These are phyloP conservation scores for Amphibalanus amphitrite DNA, from an alignment of 1,140 invertebrate genomes.

Conservation along the genomic window DNA sequence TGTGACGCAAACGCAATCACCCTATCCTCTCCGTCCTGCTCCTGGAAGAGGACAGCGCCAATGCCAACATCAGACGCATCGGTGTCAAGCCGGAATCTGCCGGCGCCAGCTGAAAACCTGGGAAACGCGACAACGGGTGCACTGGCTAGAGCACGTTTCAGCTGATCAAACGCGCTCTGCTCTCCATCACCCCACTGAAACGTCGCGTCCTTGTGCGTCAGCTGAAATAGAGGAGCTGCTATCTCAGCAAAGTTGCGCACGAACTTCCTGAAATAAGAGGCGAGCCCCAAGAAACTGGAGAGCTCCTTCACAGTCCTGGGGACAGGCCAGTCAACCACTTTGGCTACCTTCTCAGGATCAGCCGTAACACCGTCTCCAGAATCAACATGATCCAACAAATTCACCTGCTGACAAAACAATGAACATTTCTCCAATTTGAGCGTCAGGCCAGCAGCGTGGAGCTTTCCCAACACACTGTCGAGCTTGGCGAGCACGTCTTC, in stretches of 20 bases:
- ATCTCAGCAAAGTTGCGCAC: neutral
- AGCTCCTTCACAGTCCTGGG: neutral
- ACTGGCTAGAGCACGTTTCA: neutral
- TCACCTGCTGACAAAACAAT: neutral
- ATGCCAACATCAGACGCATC: neutral
- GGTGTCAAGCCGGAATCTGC: neutral
- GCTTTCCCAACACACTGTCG: neutral
- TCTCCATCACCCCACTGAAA: neutral
- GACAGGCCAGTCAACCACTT: neutral
- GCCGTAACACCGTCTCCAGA: neutral
- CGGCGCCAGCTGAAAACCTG: neutral
- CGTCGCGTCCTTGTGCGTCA: neutral
- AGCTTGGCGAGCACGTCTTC: neutral
- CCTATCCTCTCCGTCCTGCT: neutral
- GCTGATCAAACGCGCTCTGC: neutral
- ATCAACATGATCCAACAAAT: neutral
- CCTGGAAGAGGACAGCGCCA: neutral
- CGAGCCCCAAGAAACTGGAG: neutral
- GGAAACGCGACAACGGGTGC: neutral
- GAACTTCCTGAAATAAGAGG: neutral
- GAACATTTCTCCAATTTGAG: neutral
- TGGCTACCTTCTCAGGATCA: neutral
- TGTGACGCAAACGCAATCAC: neutral
- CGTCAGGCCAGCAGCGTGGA: neutral
- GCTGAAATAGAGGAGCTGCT: neutral